Evolutionary conservation across 2,113 vertebrate species (phyloP).

Genomic region (Neodon shergylaensis): DNA sequence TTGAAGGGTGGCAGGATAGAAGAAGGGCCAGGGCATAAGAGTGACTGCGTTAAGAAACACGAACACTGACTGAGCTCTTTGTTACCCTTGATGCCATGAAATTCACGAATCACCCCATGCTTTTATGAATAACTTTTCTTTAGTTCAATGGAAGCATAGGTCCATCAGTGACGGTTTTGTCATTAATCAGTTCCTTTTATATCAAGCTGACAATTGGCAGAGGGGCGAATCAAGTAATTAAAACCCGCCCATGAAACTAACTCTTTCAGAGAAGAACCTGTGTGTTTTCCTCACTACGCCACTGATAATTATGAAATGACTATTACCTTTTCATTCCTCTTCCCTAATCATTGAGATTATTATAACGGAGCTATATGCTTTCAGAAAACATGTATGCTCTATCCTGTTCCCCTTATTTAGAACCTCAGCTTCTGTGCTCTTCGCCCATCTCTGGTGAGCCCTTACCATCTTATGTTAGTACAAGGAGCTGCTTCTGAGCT

Average conservation of each 20-base stretch:
- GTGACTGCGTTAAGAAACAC: background rate
- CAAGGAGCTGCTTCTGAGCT: background rate
- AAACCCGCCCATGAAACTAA: background rate
- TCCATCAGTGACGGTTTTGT: background rate
- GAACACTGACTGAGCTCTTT: background rate
- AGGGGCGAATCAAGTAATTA: constrained; percentile 3
- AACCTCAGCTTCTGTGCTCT: background rate
- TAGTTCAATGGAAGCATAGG: background rate
- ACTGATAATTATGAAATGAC: background rate
- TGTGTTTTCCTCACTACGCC: background rate
- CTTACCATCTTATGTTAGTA: accelerated
- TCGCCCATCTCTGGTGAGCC: background rate
- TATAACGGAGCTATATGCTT: background rate
- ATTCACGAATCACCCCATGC: background rate
- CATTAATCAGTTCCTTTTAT: constrained; percentile 1
- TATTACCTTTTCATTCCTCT: background rate
- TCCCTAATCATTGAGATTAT: background rate
- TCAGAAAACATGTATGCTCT: background rate
- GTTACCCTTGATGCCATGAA: background rate
- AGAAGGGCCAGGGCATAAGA: background rate
- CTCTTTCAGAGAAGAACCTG: background rate
- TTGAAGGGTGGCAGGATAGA: background rate
- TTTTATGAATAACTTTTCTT: background rate
- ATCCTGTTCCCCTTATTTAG: background rate
- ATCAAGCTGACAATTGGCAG: background rate